Evolutionary conservation across 2,888 invertebrate genomes (phyloP), one percentile per base, ranked within the genome.

Genomic region (Steinernema scapterisci): DNA sequence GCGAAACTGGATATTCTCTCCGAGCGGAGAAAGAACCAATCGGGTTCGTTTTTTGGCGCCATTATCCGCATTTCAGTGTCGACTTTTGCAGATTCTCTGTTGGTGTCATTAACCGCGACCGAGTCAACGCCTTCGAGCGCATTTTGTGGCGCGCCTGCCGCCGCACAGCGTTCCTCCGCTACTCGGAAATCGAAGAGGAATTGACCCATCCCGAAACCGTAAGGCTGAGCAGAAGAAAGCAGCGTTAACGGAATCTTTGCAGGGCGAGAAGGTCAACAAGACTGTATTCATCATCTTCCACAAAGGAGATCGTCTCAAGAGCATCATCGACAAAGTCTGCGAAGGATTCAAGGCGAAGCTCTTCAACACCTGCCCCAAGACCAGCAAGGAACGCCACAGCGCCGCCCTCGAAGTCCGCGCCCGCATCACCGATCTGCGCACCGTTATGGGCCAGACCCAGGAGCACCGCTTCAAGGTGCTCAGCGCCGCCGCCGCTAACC

Each of bases 401-500:
- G 85, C 86, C 9, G 78, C 82, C 25, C 77, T 80, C 38, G 82
- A 85, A 70, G 83, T 83, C n/a, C 79, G 95, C 93, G 95, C 96
- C 11, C 92, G 97, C 77, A 95, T 97, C 84, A 95, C 97, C 89
- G 97, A 99, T 90, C 91, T 97, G 74, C 94, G 94, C 88, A 95
- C 95, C 81, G 86, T 86, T 51, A 81, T 86, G 75, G 81, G 82
- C 23, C 86, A 86, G 76, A 86, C 86, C 21, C 77, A 80, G 11
- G 86, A 86, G 70, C 86, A 86, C 73, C 79, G 84, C 25, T 79
- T 79, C 79, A 80, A 84, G 52, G 86, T 86, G 25, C 91, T 99
- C 19, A 95, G 97, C 0, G 96, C 97, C 0, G 97, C 97, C 0
- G 96, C 97, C 0, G 96, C 97, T 89, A 96, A 97, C 89, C 94